Evolutionary conservation across 2,113 vertebrate species (phyloP).

Genomic region (Chinchilla lanigera): DNA sequence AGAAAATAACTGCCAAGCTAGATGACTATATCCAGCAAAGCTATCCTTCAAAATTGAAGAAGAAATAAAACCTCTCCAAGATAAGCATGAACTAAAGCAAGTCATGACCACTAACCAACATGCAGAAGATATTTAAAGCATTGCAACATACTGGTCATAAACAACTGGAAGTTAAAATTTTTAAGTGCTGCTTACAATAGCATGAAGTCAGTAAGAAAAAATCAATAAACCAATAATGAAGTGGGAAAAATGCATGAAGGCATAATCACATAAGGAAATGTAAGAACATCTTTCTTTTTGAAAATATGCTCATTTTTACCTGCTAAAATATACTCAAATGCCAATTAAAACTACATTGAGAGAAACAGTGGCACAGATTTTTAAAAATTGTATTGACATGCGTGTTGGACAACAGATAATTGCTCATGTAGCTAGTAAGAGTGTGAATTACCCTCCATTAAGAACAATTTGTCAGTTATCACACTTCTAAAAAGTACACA

Average conservation of each 20-base stretch:
- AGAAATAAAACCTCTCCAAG: background rate
- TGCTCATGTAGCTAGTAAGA: background rate
- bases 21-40: background rate
- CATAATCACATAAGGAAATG: background rate
- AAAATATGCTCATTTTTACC: background rate
- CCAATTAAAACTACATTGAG: background rate
- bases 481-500: background rate
- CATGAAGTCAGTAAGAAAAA: background rate
- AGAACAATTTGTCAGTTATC: background rate
- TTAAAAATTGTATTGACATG: background rate
- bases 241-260: background rate
- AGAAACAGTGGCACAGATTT: background rate
- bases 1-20: background rate
- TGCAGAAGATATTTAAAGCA: conserved; percentile 1
- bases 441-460: background rate
- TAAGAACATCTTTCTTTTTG: background rate
- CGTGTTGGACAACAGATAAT: background rate
- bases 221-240: background rate
- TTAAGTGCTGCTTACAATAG: conserved; percentile 1
- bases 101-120: background rate
- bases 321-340: background rate
- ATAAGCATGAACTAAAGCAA: background rate
- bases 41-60: background rate
- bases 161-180: background rate
- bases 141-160: background rate